Base-by-base conservation (phyloP, 2,797 vertebrate species). In the Bovichtus diacanthus region DNA sequence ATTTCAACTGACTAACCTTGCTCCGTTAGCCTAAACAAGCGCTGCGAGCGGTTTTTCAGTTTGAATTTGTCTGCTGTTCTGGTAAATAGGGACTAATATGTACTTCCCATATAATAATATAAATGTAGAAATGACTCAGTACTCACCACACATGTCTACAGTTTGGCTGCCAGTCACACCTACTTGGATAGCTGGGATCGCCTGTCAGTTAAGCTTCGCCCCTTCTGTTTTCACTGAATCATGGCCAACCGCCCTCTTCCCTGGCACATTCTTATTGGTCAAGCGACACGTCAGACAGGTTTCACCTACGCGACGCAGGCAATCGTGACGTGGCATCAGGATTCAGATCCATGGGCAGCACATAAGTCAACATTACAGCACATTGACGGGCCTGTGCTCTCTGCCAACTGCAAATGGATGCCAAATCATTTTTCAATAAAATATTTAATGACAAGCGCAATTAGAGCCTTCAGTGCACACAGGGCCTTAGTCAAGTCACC, bases 91-190 rank as follows among this genome's bases (percentile, higher is more conserved):
- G 0, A 41, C 41, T 6, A 23, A 6, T 1, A 4, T 1, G 68
- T 1, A 3, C 47, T 38, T 4, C 5, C 0, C 5, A 4, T 1
- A 19, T 15, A 47, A 54, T 25, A 3, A 18, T 9, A 68, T 9
- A 50, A 44, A 54, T 4, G 39, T 2, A n/a, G 0, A 47, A 58
- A 55, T 36, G 19, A 31, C 36, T 23, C 19, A 16, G 6, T 39
- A 95, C 95, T 95, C 87, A 96, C 95, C 95, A 93, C 95, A 96
- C 95, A 96, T 96, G 92, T 87, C 87, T 92, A 18, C 90, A 39
- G 67, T 55, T 76, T 31, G 31, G 77, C 44, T 89, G 84, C 77
- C 87, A 89, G 83, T 56, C 63, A 66, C 72, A 78, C 76, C 62
- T 88, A 82, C 70, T 81, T 54, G 2, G 55, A 74, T 70, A 81